Evolutionary conservation across 2,797 vertebrate genomes (phyloP).

Genomic region (Vireo griseus): DNA sequence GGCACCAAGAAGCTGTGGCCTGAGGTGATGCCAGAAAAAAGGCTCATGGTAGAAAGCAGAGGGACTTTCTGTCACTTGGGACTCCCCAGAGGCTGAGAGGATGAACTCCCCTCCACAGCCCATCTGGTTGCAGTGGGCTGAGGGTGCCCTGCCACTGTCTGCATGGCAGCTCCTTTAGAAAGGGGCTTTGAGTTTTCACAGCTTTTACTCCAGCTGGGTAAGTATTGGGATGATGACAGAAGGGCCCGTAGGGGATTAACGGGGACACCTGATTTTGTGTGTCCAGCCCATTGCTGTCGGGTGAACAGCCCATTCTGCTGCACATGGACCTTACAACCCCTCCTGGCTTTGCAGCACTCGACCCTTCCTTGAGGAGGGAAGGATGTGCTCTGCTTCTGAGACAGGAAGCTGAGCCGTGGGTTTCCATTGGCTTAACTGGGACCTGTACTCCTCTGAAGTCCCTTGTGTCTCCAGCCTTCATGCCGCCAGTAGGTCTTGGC

Average conservation of each 20-base stretch:
- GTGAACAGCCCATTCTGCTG: background rate
- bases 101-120: background rate
- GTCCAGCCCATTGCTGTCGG: background rate
- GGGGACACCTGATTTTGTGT: background rate
- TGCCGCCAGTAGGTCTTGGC: fast-evolving
- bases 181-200: background rate
- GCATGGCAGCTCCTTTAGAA: background rate
- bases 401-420: background rate
- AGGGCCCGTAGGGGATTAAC: background rate
- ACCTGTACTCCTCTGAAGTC: background rate
- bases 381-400: background rate
- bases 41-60: background rate
- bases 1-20: fast-evolving
- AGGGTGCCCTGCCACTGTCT: background rate
- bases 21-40: background rate
- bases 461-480: background rate
- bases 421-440: background rate
- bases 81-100: background rate
- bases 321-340: fast-evolving
- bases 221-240: background rate
- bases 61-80: background rate
- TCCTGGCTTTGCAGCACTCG: background rate
- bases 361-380: background rate
- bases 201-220: background rate
- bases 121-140: background rate